Evolutionary conservation across 2,797 vertebrate species (phyloP), one percentile per base, ranked within the genome.

Genomic region (Petrocephalus schoutedeni): DNA sequence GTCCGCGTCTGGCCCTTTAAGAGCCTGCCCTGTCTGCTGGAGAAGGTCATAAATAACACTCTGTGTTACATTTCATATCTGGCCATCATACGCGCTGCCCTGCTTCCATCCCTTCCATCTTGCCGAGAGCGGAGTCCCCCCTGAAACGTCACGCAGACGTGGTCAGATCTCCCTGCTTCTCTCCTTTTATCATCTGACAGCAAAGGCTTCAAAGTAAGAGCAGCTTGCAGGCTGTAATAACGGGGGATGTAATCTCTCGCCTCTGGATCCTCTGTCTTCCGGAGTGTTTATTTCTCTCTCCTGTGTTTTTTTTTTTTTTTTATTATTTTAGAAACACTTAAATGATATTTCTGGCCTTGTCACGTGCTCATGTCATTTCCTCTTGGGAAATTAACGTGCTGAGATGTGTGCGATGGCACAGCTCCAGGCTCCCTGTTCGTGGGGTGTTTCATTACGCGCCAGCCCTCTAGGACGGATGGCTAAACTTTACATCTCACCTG

Each of bases 381-480:
- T 57, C 83, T 32, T 19, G 54, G 83, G 83, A 85, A 85, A 85
- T 85, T 85, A 85, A 57, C 54, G 19, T n/a, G 45, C 10, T 51
- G 23, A 23, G 83, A 28, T 57, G 51, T 85, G 23, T 58, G 83
- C 10, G 21, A 54, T 64, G 10, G 83, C 14, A 32, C 16, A 32
- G 83, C 83, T 53, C 28, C 45, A 32, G 21, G 83, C 51, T 36
- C 54, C 51, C 51, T 36, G 83, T 85, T 85, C 7, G 51, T 56
- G 6, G 51, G 12, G 83, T 57, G 28, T 85, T 85, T 58, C 83
- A 85, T 85, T 56, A 85, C 14, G 16, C 0, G 16, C 19, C 3
- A 21, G 12, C 28, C 83, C 14, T 85, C 51, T 57, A 57, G 83
- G 53, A 85, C 67, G 36, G 12, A 74, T 36, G 10, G 83, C 28